Evolutionary conservation across 2,888 invertebrate genomes (phyloP).

Genomic region (Ecliptopera silaceata): DNA sequence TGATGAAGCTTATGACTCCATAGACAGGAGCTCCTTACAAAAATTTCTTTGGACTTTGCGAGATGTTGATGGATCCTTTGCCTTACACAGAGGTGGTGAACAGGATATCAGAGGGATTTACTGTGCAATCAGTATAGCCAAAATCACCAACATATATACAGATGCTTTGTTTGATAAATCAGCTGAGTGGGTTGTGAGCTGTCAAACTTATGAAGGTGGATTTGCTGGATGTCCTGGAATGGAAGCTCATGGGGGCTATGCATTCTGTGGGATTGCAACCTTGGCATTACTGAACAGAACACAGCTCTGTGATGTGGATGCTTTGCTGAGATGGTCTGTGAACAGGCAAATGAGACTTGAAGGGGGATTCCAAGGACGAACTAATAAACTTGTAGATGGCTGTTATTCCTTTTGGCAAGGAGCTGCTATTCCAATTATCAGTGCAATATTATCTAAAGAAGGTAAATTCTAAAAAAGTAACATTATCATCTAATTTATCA

Average conservation of each 20-base stretch:
- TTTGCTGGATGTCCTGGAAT: constrained; percentile 94
- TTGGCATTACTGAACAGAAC: constrained; percentile 91
- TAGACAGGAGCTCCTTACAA: constrained; percentile 90
- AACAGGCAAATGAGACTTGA: constrained; percentile 96
- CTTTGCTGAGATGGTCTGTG: constrained; percentile 93
- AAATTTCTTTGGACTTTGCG: constrained; percentile 91
- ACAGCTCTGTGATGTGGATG: constrained; percentile 88
- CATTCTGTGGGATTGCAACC: constrained; percentile 97
- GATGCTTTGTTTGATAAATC: constrained; percentile 92
- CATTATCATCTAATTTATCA: too few relatives aligned
- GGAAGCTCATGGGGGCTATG: constrained; percentile 99
- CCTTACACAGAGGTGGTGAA: constrained; percentile 96
- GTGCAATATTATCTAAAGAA: constrained; percentile 86
- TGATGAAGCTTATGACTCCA: constrained; percentile 92
- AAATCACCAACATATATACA: constrained; percentile 90
- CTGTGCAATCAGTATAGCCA: constrained; percentile 96
- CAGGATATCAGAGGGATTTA: constrained; percentile 98
- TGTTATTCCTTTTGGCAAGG: constrained; percentile 99
- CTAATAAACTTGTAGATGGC: constrained; percentile 98
- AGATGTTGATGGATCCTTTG: constrained; percentile 94
- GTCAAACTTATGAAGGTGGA: constrained; percentile 99
- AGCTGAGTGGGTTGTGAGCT: constrained; percentile 96
- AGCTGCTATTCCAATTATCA: constrained; percentile 93
- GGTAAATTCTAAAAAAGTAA: constrained; percentile 49
- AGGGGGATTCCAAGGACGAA: constrained; percentile 98